Conservation (phyloP, 1,140 invertebrate genomes). For the Philotrypesis tridentata region DNA sequence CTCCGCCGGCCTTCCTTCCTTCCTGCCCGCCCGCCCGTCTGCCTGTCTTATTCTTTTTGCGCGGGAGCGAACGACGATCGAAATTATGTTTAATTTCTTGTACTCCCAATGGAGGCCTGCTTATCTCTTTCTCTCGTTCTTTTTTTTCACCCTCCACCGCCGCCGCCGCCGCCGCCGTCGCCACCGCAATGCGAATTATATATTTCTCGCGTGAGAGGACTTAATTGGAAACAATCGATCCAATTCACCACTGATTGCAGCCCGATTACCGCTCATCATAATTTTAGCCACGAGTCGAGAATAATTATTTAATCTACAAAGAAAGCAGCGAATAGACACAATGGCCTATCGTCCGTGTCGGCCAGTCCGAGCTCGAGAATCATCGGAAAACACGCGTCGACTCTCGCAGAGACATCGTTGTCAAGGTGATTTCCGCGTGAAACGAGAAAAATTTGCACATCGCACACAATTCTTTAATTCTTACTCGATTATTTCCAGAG, state of each 20-base stretch:
- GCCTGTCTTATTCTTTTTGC: background rate
- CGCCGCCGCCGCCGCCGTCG: no score
- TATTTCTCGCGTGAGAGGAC: slow-evolving; percentile 18
- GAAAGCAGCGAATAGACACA: no score
- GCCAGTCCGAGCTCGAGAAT: no score
- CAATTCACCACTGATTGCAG: background rate
- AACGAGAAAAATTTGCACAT: no score
- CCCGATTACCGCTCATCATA: slow-evolving; percentile 3
- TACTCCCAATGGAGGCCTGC: background rate
- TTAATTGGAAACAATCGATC: slow-evolving; percentile 37
- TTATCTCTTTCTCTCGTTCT: background rate
- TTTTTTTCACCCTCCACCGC: background rate
- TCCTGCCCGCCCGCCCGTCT: no score
- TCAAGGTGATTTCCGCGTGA: no score
- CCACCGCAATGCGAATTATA: background rate
- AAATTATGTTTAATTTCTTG: slow-evolving; percentile 42
- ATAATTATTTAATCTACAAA: no score
- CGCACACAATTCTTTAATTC: no score
- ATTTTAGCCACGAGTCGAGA: background rate
- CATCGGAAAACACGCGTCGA: no score
- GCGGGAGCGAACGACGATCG: background rate
- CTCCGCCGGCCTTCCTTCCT: background rate
- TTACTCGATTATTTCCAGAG: no score
- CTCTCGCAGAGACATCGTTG: no score
- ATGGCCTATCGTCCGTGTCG: no score